Conservation (phyloP, 1,140 invertebrate species). For the Telenomus remus region DNA sequence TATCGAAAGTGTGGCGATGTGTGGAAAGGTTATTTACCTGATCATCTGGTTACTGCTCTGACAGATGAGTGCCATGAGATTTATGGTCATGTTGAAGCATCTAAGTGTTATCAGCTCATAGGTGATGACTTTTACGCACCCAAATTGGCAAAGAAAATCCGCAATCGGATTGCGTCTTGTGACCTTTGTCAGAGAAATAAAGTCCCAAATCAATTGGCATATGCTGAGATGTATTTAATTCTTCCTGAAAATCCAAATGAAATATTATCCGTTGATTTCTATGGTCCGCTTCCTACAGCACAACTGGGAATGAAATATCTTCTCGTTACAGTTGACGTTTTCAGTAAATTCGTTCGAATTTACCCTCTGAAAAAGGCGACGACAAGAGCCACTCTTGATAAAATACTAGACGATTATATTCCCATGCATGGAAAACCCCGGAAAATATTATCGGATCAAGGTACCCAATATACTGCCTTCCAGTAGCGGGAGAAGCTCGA, state of each 20-base stretch:
- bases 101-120: not conserved
- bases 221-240: constrained; percentile 10
- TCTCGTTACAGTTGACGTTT: constrained; percentile 9
- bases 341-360: constrained; percentile 59
- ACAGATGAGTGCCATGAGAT: constrained; percentile 9
- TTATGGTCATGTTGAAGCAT: constrained; percentile 8
- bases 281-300: constrained; percentile 56
- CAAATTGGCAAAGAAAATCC: constrained; percentile 1
- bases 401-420: constrained; percentile 11
- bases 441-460: constrained; percentile 17
- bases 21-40: not conserved
- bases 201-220: not conserved
- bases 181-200: constrained; percentile 31
- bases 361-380: constrained; percentile 59
- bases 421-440: constrained; percentile 25
- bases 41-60: not conserved
- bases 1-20: not conserved
- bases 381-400: constrained; percentile 20
- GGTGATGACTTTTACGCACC: constrained; percentile 11
- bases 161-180: constrained; percentile 2
- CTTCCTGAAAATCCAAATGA: constrained; percentile 4
- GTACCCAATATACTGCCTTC: constrained; percentile 31
- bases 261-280: constrained; percentile 60
- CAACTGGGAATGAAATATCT: constrained; percentile 45
- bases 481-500: not conserved